These are phyloP conservation scores for Erpobdella octoculata DNA, from an alignment of 2,888 invertebrate genomes.

Conservation along the genomic window DNA sequence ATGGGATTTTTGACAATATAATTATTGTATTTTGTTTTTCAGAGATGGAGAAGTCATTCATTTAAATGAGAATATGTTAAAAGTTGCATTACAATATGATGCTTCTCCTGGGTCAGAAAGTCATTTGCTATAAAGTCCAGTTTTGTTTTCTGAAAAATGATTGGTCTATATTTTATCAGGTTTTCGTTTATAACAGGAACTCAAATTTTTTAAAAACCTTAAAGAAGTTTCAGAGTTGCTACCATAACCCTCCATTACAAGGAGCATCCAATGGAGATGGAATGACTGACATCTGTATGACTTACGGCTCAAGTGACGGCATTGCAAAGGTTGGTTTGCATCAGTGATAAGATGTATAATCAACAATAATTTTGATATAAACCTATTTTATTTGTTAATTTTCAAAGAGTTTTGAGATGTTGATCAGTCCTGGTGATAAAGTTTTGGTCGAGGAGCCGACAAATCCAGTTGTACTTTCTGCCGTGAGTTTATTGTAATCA, in stretches of 20 bases:
- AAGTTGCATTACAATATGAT: slow-evolving; percentile 66
- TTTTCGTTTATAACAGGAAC: background rate
- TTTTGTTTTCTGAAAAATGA: background rate
- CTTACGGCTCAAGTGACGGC: slow-evolving; percentile 71
- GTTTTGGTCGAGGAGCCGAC: slow-evolving; percentile 65
- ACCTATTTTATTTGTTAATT: slow-evolving; percentile 8
- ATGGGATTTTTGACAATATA: no score
- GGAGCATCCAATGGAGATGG: slow-evolving; percentile 44
- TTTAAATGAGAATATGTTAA: slow-evolving; percentile 51
- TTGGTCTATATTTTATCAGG: background rate
- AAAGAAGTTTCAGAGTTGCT: slow-evolving; percentile 59
- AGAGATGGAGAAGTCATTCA: slow-evolving; percentile 44
- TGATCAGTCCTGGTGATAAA: slow-evolving; percentile 64
- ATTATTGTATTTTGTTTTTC: background rate
- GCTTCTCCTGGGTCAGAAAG: slow-evolving; percentile 64
- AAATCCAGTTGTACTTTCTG: slow-evolving; percentile 62
- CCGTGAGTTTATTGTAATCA: slow-evolving; percentile 39
- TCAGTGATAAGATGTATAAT: background rate
- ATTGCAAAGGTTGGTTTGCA: slow-evolving; percentile 59
- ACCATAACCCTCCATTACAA: slow-evolving; percentile 64
- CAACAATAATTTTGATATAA: background rate
- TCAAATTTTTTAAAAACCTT: slow-evolving; percentile 53
- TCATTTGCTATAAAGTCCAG: background rate
- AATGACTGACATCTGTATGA: slow-evolving; percentile 57
- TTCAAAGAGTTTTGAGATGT: slow-evolving; percentile 60